Base-by-base conservation (phyloP, 2,888 invertebrate species). In the Meta bourneti region DNA sequence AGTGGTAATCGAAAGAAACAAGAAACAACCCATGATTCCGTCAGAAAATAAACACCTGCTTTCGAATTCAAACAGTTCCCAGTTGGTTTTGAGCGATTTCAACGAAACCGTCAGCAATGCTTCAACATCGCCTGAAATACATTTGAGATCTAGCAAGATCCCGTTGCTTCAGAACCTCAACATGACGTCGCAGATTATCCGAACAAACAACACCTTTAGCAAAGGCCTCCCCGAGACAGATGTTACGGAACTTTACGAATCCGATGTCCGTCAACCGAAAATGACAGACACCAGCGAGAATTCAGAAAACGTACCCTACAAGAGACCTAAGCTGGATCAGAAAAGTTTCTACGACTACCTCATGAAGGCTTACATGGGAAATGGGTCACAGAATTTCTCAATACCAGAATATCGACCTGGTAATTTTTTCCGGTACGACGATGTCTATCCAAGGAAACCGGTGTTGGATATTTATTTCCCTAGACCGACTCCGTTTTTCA, bases 331-430 rank as follows among this genome's bases (percentile, higher is more conserved):
- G 71, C n/a, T 89, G 13, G 83, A 80, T 75, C 79, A 83, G 7
- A 92, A 92, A 51, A 54, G 48, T 20, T 88, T 89, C 49, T 92
- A 92, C 34, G 89, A 89, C 48, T 89, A 88, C 51, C 70, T 92
- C 16, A 75, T 87, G 75, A 92, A 92, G 34, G 69, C 70, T 48
- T 48, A 72, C 16, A 69, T 20, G 5, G 69, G 70, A 8, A 77
- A 84, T 70, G 13, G 52, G 6, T 61, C 54, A 2, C 61, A 54
- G n/a, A 78, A 91, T 13, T 83, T 82, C 20, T 48, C 78, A 0
- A 6, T 84, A 61, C 80, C 84, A 11, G 91, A 92, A 70, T 92
- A 51, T 20, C 48, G 80, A 5, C 91, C 88, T 8, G 91, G 91
- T 1, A 88, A 49, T 79, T 72, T 91, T 20, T 87, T 71, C 11